phyloP scores from a whole-genome alignment of 2,797 vertebrate genomes.

The Acomys russatus region DNA sequence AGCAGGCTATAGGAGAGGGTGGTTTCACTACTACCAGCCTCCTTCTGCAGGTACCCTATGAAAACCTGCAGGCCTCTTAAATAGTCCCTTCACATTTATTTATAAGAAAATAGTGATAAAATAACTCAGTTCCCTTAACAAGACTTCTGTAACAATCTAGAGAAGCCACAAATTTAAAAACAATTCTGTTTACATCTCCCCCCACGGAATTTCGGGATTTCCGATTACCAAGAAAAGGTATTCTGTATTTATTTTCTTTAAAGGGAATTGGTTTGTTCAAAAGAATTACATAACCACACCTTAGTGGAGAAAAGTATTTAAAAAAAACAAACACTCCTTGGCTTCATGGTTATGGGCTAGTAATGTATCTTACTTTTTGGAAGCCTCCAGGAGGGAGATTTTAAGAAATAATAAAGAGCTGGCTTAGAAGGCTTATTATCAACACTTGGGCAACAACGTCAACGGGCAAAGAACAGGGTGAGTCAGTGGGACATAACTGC shows the following conservation, averaged over 20 bases:
- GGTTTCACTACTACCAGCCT: not conserved
- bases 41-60: not conserved
- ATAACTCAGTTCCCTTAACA: not conserved
- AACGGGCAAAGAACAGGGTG: not conserved
- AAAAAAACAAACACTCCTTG: not conserved
- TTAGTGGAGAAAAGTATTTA: not conserved
- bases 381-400: conserved; percentile 26
- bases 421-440: not conserved
- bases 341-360: conserved; percentile 24
- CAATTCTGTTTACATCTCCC: not conserved
- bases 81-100: not conserved
- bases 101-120: not conserved
- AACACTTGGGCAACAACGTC: not conserved
- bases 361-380: conserved; percentile 48
- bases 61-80: not conserved
- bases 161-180: not conserved
- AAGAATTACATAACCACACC: conserved; percentile 64
- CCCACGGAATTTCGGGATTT: not conserved
- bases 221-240: not conserved
- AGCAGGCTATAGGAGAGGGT: not conserved
- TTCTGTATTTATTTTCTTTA: conserved; percentile 7
- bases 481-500: conserved; percentile 35
- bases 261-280: not conserved
- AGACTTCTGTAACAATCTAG: not conserved
- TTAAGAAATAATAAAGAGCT: not conserved